phyloP scores from a whole-genome alignment of 2,113 vertebrate genomes.

The Notarius quadriscutis region DNA sequence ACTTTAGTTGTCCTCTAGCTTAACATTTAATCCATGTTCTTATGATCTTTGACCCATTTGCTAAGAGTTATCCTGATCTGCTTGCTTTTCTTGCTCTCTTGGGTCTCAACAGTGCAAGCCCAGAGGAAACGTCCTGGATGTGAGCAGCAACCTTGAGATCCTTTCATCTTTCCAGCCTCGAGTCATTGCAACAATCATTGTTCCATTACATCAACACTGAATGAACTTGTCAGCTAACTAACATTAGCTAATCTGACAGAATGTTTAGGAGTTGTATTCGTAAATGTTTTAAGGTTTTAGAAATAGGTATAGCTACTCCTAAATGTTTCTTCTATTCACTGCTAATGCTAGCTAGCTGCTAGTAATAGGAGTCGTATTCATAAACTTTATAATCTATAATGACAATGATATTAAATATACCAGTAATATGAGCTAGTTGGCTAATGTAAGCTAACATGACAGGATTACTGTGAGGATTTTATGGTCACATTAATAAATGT shows the following conservation, averaged over 20 bases:
- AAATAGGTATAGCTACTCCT: not conserved
- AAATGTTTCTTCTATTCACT: not conserved
- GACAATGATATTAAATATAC: not conserved
- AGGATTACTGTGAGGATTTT: not conserved
- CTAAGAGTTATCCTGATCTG: not conserved
- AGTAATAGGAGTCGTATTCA: not conserved
- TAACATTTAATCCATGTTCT: conserved; percentile 7
- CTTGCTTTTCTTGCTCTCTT: conserved; percentile 8
- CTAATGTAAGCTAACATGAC: not conserved
- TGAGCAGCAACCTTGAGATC: conserved; percentile 51
- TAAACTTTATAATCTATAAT: not conserved
- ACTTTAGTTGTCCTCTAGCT: conserved; percentile 14
- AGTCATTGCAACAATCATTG: not conserved
- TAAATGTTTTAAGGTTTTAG: not conserved
- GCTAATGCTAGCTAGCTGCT: not conserved
- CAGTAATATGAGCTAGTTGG: not conserved
- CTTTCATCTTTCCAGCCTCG: conserved; percentile 50
- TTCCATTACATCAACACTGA: not conserved
- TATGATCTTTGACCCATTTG: not conserved
- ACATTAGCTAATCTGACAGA: not conserved
- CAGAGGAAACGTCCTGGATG: conserved; percentile 51
- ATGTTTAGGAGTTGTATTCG: not conserved
- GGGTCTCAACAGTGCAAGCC: conserved; percentile 24
- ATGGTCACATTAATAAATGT: not conserved
- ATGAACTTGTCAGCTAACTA: not conserved